These are phyloP conservation scores for Nymphalis polychloros DNA, from an alignment of 2,888 invertebrate species.

Conservation along the genomic window DNA sequence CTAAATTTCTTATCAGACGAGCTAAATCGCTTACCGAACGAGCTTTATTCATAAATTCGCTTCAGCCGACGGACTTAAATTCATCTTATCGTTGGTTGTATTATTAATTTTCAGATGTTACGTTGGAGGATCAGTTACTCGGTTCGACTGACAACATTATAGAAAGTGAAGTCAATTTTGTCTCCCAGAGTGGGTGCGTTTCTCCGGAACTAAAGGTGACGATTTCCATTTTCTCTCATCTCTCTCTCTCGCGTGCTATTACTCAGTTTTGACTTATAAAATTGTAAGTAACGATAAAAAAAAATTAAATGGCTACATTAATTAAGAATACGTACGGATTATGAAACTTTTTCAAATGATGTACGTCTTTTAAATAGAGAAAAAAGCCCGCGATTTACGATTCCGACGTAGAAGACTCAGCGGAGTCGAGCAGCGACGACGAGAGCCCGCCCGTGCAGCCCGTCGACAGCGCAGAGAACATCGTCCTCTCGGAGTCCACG, in stretches of 20 bases:
- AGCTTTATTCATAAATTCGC: no score
- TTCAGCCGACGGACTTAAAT: no score
- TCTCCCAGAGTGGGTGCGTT: slow-evolving; percentile 31
- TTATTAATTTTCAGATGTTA: slow-evolving; percentile 52
- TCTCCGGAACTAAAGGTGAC: slow-evolving; percentile 52
- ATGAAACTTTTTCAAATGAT: not conserved
- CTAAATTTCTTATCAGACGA: no score
- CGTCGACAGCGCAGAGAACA: slow-evolving; percentile 60
- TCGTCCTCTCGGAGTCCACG: slow-evolving; percentile 49
- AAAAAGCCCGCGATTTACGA: slow-evolving; percentile 84
- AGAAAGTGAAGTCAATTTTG: slow-evolving; percentile 46
- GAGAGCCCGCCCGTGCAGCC: slow-evolving; percentile 77
- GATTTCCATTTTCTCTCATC: not conserved
- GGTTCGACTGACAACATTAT: slow-evolving; percentile 45
- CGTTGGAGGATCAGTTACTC: slow-evolving; percentile 64
- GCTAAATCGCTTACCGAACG: no score
- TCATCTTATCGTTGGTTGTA: not conserved
- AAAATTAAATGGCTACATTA: no score
- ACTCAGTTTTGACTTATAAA: no score
- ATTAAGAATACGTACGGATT: not conserved
- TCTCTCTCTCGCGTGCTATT: not conserved
- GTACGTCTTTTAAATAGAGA: slow-evolving; percentile 43
- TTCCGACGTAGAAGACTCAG: slow-evolving; percentile 89
- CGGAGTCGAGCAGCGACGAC: slow-evolving; percentile 90
- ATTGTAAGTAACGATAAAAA: not conserved